Base-by-base conservation (phyloP, 2,113 vertebrate genomes). In the Leucopternis melanops region DNA sequence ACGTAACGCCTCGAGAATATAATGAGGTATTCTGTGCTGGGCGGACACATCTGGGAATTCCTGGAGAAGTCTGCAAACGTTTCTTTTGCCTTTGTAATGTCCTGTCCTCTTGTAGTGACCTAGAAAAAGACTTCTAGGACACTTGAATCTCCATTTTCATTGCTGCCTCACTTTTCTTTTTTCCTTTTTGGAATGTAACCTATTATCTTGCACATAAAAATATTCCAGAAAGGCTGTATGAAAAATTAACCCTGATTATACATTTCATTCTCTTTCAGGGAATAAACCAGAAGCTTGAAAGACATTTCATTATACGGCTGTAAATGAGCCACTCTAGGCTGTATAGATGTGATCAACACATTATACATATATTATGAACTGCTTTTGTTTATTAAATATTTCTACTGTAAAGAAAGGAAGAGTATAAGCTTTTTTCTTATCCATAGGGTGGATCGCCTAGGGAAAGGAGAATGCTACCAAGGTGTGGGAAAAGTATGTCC, bases 191-290 rank as follows among this genome's bases (percentile, higher is more conserved):
- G 59, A 88, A 57, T 85, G 9, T 61, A 85, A 49, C 58, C 26
- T 62, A 57, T 82, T 84, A 67, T 29, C 23, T 58, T 65, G 36
- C 40, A 92, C 55, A 78, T 83, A 86, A 93, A 95, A 86, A 52
- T 86, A 90, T 73, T 92, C 63, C 7, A 11, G 52, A 90, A 92
- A 86, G 34, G 14, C 62, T 86, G 44, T 47, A 81, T 87, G 70
- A 89, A 79, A 95, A 94, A 96, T 96, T 95, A 95, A 81, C 86
- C 69, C 40, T 72, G 91, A 90, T 93, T 91, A 78, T 71, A 45
- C 11, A 63, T 83, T 94, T 92, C 10, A 86, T 92, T 78, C 26
- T 92, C 79, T 94, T 95, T 65, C 47, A 84, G 84, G 81, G 93
- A 95, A 86, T 88, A 86, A 91, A 72, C 25, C 58, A 94, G 75